Base-by-base conservation (phyloP, 1,140 invertebrate species). In the Drosophila bocki region DNA sequence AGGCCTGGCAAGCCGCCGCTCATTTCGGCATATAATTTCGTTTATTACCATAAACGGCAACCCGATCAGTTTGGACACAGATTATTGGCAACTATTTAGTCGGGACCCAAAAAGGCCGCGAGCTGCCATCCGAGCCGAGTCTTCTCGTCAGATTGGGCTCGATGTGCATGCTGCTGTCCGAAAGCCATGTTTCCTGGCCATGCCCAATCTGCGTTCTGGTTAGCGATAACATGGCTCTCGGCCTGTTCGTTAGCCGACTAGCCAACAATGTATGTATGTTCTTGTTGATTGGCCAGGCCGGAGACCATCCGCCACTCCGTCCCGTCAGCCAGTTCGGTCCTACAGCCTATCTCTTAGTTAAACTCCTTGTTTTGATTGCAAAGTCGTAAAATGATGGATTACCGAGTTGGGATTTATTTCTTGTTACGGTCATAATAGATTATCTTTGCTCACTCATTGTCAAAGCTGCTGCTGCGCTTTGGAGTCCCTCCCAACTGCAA, bases 391-490 rank as follows among this genome's bases (percentile, higher is more conserved):
- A 88, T 88, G 85, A 88, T 88, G 84, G 85, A 88, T 88, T 84
- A 88, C 78, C 74, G 78, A 88, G 85, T 84, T 84, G 80, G 84
- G 85, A 88, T 79, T 88, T 88, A 75, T 78, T 84, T 84, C 84
- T 88, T 78, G 84, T 88, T 87, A 87, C 77, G 84, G 84, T 87
- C 84, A 87, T 88, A 87, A 87, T 88, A 88, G 84, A 87, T 87
- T 87, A 87, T 87, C 84, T 64, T 80, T 82, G 83, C 83, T 87
- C 83, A 87, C 83, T 86, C 82, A 85, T 82, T 85, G 82, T 86
- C 83, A 80, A 70, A 78, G 56, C 58, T 29, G 29, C 56, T 62
- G 72, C 64, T 62, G 75, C 57, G 70, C 56, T 37, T 50, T 15
- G 26, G 42, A 60, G 50, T 42, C 53, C 22, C 48, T 26, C 64